Percentiles rank a stretch among this genome's conserved stretches.
phyloP scores from a whole-genome alignment of 2,797 vertebrate genomes.

The Poeciliopsis gracilis region DNA sequence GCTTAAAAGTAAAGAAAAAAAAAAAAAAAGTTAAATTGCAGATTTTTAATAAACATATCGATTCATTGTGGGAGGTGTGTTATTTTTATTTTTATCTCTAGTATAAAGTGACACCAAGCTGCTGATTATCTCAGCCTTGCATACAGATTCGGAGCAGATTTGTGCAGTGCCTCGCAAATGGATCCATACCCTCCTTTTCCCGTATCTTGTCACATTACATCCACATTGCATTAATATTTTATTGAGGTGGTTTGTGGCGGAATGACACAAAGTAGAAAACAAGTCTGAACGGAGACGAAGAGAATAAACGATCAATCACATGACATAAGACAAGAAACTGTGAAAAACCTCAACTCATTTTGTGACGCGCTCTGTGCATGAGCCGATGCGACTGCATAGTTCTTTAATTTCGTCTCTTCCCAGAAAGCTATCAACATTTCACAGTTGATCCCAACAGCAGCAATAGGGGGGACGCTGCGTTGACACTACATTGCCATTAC shows the following conservation, averaged over 20 bases:
- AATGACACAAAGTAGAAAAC: background rate
- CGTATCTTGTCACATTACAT: background rate
- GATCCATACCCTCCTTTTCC: background rate
- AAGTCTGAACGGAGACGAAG: background rate
- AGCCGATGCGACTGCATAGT: background rate
- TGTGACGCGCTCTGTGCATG: background rate
- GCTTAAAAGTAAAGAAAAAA: background rate
- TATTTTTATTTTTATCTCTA: background rate
- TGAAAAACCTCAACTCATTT: no score
- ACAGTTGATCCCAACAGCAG: conserved; percentile 5
- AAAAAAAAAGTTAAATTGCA: background rate
- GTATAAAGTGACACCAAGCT: background rate
- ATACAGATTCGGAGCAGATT: background rate
- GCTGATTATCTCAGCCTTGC: background rate
- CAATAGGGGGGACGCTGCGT: background rate
- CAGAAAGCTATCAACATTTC: conserved; percentile 4
- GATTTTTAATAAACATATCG: conserved; percentile 11
- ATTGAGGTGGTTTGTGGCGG: background rate
- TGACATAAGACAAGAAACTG: background rate
- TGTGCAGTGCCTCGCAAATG: background rate
- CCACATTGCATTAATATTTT: background rate
- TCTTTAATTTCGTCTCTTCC: background rate
- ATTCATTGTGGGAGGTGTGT: conserved; percentile 7
- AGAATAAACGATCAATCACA: background rate
- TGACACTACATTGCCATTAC: background rate